Evolutionary conservation across 2,113 vertebrate species (phyloP).

Genomic region (Oryzias woworae): DNA sequence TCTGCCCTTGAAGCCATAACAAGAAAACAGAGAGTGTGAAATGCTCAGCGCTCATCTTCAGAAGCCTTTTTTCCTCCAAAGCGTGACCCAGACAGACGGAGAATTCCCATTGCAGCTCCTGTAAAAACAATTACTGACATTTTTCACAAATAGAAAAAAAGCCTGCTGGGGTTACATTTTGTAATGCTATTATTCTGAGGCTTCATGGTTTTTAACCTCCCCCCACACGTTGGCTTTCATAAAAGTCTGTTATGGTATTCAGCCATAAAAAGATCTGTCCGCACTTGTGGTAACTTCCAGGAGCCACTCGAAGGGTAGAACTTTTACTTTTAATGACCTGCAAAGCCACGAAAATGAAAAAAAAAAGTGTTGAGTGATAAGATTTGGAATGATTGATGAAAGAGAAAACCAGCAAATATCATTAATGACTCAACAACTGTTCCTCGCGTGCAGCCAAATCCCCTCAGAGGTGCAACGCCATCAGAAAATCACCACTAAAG

Average conservation of each 20-base stretch:
- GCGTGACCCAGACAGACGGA: neutral
- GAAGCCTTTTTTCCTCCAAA: neutral
- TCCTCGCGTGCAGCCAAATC: neutral
- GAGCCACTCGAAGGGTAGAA: constrained; percentile 2
- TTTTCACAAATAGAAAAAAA: too few species aligned
- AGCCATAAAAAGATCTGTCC: constrained; percentile 12
- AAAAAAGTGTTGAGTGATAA: constrained; percentile 8
- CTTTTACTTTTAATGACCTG: constrained; percentile 24
- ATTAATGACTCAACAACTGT: constrained; percentile 11
- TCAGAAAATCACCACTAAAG: neutral
- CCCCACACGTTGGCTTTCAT: constrained; percentile 7
- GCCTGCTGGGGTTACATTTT: too few species aligned
- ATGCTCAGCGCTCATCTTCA: neutral
- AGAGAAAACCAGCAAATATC: constrained; percentile 13
- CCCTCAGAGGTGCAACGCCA: too few species aligned
- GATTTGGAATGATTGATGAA: constrained; percentile 10
- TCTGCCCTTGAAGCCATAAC: neutral
- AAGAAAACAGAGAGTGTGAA: neutral
- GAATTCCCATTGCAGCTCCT: neutral
- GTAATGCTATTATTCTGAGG: neutral
- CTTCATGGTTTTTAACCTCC: neutral
- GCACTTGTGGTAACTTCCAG: constrained; percentile 1
- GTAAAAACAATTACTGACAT: too few species aligned
- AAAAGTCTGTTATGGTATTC: constrained; percentile 14
- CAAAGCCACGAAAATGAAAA: constrained; percentile 8